These are phyloP conservation scores for Poeciliopsis retropinna DNA, from an alignment of 2,113 vertebrate species.

Conservation along the genomic window DNA sequence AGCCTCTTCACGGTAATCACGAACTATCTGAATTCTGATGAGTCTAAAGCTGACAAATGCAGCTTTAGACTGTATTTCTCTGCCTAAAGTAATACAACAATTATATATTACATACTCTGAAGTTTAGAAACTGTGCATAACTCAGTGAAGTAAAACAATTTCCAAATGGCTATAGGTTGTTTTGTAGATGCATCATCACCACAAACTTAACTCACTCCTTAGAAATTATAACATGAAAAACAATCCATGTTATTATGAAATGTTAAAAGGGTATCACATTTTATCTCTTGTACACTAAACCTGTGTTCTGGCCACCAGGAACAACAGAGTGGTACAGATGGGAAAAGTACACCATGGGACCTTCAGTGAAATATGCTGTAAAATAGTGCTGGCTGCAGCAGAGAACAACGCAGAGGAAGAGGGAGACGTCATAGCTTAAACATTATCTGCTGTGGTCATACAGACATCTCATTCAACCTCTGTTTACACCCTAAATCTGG, in stretches of 20 bases:
- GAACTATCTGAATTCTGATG: no score
- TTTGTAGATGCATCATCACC: no score
- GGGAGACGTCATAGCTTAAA: slow-evolving; percentile 73
- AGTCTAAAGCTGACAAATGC: no score
- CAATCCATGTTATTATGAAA: no score
- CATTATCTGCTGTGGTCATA: slow-evolving; percentile 88
- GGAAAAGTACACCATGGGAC: slow-evolving; percentile 67
- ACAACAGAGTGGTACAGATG: slow-evolving; percentile 22
- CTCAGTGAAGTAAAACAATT: no score
- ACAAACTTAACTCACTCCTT: no score
- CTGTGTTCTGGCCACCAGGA: slow-evolving; percentile 6
- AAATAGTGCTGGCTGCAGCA: slow-evolving; percentile 70
- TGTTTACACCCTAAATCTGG: slow-evolving; percentile 65
- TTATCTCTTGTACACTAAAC: not conserved
- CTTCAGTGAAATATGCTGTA: slow-evolving; percentile 81
- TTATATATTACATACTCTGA: not conserved
- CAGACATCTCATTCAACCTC: slow-evolving; percentile 74
- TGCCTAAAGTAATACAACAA: no score
- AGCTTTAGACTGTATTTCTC: no score
- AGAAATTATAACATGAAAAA: not conserved
- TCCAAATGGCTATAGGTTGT: no score
- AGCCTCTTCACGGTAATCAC: no score
- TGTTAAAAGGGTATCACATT: not conserved
- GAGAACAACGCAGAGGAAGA: slow-evolving; percentile 67
- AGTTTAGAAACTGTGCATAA: not conserved